Evolutionary conservation across 2,113 vertebrate genomes (phyloP), one percentile per base, ranked within the genome.

Genomic region (Herpetotheres cachinnans): DNA sequence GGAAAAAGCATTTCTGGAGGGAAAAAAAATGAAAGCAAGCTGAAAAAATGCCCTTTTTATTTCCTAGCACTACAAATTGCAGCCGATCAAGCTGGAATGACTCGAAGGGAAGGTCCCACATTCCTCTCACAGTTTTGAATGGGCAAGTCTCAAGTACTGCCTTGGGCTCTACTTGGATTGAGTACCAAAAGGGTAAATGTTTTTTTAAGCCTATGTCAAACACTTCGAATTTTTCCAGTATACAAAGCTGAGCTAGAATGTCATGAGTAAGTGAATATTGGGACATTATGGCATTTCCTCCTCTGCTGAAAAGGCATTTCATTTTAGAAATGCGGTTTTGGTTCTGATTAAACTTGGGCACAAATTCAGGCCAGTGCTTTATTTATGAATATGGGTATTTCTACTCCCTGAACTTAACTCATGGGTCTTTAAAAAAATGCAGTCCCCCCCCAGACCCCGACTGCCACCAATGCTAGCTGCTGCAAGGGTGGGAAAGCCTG

Each of bases 341-440:
- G 54, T 96, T 96, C 85, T 94, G 54, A 95, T 96, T 96, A 96
- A 95, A 82, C 52, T 24, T 79, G 74, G 93, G 92, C 93, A 95
- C 58, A 77, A 85, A 61, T 83, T 97, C 95, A 96, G 82, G 30
- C 18, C 9, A 56, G 58, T 42, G n/a, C 15, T 93, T 90, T 88
- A 84, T 66, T 96, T 84, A 67, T 40, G 52, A 89, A 59, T 84
- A 78, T 10, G 26, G 66, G 10, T 76, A 65, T 49, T 94, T 90
- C 78, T 36, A 69, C 18, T 59, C 69, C n/a, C 34, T 79, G 65
- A 89, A 71, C 67, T 76, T 44, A 81, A 61, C 71, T 89, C 67
- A n/a, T n/a, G 13, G 16, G 42, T 40, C 8, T 87, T 82, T 32
- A 49, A 89, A 84, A 65, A 88, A 50, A 7, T 26, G 54, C 5